Conservation (phyloP, 2,797 vertebrate genomes). For the Sciaenops ocellatus region DNA sequence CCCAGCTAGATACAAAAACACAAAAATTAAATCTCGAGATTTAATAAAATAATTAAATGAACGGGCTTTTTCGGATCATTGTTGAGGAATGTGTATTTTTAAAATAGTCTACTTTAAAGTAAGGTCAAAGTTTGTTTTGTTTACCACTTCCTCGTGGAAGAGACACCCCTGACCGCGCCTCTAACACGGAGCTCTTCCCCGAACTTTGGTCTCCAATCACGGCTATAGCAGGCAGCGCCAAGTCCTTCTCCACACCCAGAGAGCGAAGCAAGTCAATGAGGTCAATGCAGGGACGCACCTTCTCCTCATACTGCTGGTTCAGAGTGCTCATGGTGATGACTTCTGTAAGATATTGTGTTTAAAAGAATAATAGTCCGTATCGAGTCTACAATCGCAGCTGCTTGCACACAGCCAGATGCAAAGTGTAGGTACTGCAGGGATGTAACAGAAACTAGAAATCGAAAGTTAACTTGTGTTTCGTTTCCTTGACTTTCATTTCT, state of each 20-base stretch:
- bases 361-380: background rate
- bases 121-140: conserved; percentile 11
- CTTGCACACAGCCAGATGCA: too few species aligned
- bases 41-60: background rate
- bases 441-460: background rate
- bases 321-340: conserved; percentile 63
- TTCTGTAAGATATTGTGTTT: too few species aligned
- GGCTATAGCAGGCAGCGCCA: conserved; percentile 89
- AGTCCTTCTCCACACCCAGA: conserved; percentile 90
- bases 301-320: conserved; percentile 86
- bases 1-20: too few species aligned
- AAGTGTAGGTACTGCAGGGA: too few species aligned
- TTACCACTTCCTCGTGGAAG: conserved; percentile 92
- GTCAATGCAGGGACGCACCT: conserved; percentile 90
- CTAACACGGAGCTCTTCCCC: conserved; percentile 94
- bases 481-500: conserved; percentile 11
- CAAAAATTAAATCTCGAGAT: too few species aligned
- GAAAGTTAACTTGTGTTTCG: conserved; percentile 5
- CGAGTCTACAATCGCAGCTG: too few species aligned
- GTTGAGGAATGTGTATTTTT: too few species aligned
- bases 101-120: too few species aligned
- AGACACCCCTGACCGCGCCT: conserved; percentile 92
- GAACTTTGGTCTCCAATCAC: conserved; percentile 96
- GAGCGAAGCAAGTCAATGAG: conserved; percentile 89
- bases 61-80: background rate